These are phyloP conservation scores for Malthinus flaveolus DNA, from an alignment of 2,888 invertebrate genomes.

Conservation along the genomic window DNA sequence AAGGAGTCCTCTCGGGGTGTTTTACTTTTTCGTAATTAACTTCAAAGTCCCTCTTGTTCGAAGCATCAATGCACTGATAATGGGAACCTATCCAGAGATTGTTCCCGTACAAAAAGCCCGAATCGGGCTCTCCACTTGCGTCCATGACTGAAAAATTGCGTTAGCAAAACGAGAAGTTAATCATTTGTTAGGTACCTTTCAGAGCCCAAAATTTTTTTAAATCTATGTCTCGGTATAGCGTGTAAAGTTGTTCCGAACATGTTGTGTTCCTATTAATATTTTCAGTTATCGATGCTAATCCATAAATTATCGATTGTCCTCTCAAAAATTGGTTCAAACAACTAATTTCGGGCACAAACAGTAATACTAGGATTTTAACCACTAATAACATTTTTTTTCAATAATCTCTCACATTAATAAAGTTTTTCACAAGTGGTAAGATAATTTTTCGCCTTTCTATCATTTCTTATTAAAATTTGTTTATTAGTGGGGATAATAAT, in stretches of 20 bases:
- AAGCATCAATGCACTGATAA: constrained; percentile 56
- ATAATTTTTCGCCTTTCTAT: constrained; percentile 14
- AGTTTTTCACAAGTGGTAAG: background rate
- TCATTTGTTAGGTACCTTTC: constrained; percentile 37
- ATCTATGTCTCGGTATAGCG: constrained; percentile 39
- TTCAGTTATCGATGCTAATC: constrained; percentile 37
- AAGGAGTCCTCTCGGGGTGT: constrained; percentile 43
- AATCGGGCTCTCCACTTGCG: constrained; percentile 59
- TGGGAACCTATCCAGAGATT: constrained; percentile 64
- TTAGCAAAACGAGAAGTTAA: background rate
- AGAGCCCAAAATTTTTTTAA: constrained; percentile 43
- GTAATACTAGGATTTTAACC: constrained; percentile 5
- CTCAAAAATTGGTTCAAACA: constrained; percentile 33
- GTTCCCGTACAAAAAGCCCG: constrained; percentile 63
- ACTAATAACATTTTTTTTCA: constrained; percentile 8
- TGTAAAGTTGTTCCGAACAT: constrained; percentile 37
- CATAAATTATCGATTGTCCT: constrained; percentile 40
- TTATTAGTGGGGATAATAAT: constrained; percentile 8
- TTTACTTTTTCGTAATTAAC: constrained; percentile 38
- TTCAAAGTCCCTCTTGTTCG: constrained; percentile 41
- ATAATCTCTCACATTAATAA: background rate
- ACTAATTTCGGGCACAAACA: constrained; percentile 12
- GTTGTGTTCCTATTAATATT: constrained; percentile 21
- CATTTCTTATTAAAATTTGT: constrained; percentile 9
- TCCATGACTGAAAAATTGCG: constrained; percentile 55